These are phyloP conservation scores for Crotalus viridis DNA, from an alignment of 2,113 vertebrate genomes.

Conservation along the genomic window DNA sequence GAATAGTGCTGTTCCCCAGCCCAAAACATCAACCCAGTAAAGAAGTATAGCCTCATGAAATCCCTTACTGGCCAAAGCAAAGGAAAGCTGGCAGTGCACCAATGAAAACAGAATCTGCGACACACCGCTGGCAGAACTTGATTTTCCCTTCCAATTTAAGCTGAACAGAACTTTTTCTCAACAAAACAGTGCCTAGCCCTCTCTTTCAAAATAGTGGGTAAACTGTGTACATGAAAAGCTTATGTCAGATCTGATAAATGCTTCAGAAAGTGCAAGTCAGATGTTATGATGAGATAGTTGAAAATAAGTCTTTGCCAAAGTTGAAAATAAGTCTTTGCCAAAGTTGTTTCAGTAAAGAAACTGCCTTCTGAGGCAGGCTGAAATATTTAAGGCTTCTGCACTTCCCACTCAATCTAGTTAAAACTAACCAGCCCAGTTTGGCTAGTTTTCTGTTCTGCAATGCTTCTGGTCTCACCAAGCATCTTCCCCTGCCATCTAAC, in stretches of 20 bases:
- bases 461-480: neutral
- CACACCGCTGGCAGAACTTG: neutral
- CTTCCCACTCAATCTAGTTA: neutral
- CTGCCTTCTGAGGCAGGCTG: neutral
- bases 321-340: neutral
- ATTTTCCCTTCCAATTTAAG: neutral
- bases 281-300: neutral
- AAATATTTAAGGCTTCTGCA: neutral
- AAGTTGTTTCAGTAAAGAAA: neutral
- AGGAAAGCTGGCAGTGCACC: neutral
- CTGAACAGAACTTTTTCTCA: neutral
- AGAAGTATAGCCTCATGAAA: neutral
- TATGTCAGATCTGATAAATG: neutral
- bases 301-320: neutral
- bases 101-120: neutral
- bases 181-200: neutral
- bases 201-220: neutral
- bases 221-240: neutral
- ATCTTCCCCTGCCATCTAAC: neutral
- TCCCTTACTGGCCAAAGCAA: neutral
- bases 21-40: neutral
- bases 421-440: neutral
- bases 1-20: neutral
- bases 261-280: neutral
- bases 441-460: neutral